phyloP scores from a whole-genome alignment of 2,113 vertebrate genomes.

The Xiphophorus couchianus region DNA sequence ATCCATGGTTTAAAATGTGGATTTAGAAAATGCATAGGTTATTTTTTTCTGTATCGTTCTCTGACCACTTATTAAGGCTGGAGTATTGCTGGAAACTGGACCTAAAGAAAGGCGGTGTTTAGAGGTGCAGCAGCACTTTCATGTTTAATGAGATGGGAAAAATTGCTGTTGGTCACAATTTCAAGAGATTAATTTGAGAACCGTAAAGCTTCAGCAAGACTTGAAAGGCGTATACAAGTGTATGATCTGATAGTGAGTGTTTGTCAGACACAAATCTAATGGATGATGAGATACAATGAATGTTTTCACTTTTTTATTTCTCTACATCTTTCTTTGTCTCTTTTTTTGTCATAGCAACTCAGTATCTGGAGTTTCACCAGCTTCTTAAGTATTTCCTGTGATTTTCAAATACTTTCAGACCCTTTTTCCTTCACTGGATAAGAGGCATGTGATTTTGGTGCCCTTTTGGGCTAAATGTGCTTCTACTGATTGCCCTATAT shows the following conservation, averaged over 20 bases:
- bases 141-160: not conserved
- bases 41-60: not conserved
- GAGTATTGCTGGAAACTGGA: not conserved
- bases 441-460: constrained; percentile 23
- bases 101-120: not conserved
- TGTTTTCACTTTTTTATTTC: not conserved
- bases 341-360: not conserved
- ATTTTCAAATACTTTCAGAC: not conserved
- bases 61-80: not conserved
- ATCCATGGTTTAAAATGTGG: not conserved
- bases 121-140: not conserved
- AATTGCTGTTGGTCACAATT: not conserved
- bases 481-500: constrained; percentile 36
- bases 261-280: too few species aligned
- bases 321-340: not conserved
- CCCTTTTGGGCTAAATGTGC: constrained; percentile 22
- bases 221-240: not conserved
- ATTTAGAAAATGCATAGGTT: not conserved
- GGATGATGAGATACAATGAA: not conserved
- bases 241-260: too few species aligned
- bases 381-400: not conserved
- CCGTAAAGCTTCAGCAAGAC: too few species aligned
- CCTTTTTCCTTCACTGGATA: not conserved
- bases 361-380: not conserved
- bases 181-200: not conserved